Evolutionary conservation across 2,888 invertebrate genomes (phyloP), one percentile per base, ranked within the genome.

Genomic region (Eremobia ochroleuca): DNA sequence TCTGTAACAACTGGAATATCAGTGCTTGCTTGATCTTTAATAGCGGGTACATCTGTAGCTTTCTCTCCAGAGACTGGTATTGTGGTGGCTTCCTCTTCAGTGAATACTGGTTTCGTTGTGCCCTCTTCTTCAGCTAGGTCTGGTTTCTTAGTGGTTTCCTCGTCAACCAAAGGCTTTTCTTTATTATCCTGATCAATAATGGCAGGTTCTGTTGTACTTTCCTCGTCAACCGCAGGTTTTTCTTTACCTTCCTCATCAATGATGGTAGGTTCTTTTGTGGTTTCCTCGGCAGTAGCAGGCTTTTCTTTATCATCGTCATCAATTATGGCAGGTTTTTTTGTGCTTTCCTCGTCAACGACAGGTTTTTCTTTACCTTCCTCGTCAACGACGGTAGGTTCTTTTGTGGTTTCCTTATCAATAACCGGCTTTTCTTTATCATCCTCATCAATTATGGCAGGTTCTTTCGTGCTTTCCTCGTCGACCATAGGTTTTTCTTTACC

Each of bases 81-180:
- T 18, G 34, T 65, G 1, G 68, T 77, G 4, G 25, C 3, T 69
- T 80, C 77, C 18, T 69, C 49, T 58, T 64, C 46, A 37, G 58
- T 52, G 9, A 76, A 76, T 21, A 31, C 15, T 65, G 64, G 65
- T 68, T 76, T 49, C 8, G 43, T 82, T 9, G 43, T 67, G n/a
- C 52, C 52, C 3, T 82, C 76, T 52, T 37, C 83, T 34, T 64
- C 40, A 1, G 31, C 28, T 37, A n/a, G n/a, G 11, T 66, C 65
- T 49, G 65, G 73, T 80, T 80, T 62, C n/a, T 62, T 55, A n/a
- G 80, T 52, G 15, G n/a, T 61, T 61, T 79, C 40, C 15, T 37
- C 43, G 13, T 2, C 52, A 37, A 46, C 11, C 4, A n/a, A 21
- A 46, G 62, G 64, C 40, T 46, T 76, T 55, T 64, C 64, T 64